phyloP scores from a whole-genome alignment of 2,797 vertebrate genomes.

The Bradypodion ventrale region DNA sequence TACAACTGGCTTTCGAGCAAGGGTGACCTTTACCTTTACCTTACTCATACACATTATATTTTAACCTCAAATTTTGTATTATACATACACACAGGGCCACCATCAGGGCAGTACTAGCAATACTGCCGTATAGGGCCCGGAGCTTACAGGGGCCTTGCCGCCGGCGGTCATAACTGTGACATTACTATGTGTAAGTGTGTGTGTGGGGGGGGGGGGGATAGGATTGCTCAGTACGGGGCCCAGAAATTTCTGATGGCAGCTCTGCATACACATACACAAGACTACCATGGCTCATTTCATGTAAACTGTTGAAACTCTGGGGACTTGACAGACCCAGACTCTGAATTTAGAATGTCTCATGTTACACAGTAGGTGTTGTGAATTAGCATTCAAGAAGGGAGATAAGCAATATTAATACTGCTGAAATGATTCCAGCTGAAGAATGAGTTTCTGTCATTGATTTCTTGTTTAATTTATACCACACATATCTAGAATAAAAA shows the following conservation, averaged over 20 bases:
- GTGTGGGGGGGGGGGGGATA: no score
- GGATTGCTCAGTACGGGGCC: no score
- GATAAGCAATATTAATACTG: conserved; percentile 28
- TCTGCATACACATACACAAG: no score
- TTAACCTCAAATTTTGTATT: neutral
- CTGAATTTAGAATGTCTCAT: neutral
- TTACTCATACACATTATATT: neutral
- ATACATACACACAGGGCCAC: no score
- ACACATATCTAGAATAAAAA: conserved; percentile 47
- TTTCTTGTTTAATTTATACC: conserved; percentile 54
- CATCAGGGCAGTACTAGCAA: no score
- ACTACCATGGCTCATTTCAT: neutral
- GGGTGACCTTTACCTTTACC: no score
- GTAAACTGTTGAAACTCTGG: neutral
- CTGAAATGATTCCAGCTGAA: conserved; percentile 47
- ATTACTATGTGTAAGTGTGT: no score
- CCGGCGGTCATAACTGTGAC: no score
- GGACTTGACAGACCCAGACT: neutral
- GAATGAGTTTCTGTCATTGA: conserved; percentile 12
- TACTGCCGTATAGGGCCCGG: no score
- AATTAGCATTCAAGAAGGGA: conserved; percentile 34
- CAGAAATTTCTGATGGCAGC: no score
- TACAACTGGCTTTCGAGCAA: no score
- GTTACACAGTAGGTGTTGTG: neutral
- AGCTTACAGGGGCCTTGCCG: no score